Base-by-base conservation (phyloP, 2,797 vertebrate genomes). In the Eptatretus atami region DNA sequence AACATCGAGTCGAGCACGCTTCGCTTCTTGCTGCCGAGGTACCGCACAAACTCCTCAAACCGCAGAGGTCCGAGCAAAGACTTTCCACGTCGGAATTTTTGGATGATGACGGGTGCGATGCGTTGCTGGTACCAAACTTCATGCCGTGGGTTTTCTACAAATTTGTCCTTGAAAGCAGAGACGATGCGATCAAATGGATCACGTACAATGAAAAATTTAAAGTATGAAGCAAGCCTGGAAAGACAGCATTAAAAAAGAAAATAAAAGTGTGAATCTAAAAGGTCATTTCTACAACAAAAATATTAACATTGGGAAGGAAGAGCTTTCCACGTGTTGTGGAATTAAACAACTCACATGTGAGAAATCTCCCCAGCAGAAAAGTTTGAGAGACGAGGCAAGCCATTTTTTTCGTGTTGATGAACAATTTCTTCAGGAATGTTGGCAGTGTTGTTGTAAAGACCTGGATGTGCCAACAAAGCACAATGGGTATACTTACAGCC, bases 111-210 rank as follows among this genome's bases (percentile, higher is more conserved):
- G 0, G 90, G 92, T 13, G 90, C 92, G 1, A 98, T 94, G 71
- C 85, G 79, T 8, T 92, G 83, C 70, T 84, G 81, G 74, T 96
- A 98, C 92, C 92, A 96, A 1, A 88, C 88, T 68, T 98, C 92
- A 3, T 84, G 93, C 24, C 92, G 84, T 3, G 92, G 90, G 67
- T 96, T 98, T 69, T 85, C 80, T 67, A 96, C 76, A 67, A 98
- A 98, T 73, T 96, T 96, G 74, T 98, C 92, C 71, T 93, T 98
- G 75, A 90, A 98, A 0, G 92, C 92, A 31, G 87, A 94, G 68
- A 92, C 87, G 10, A 93, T 79, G 19, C 92, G 82, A 73, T 98
- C 90, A 10, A 98, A 98, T 3, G 90, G 90, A 71, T 98, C 90
- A 71, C 92, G 76, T 66, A 98, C 92, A 2, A 96, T 94, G 71